Percentiles rank a stretch among this genome's conserved stretches.
These are phyloP conservation scores for Glaucidium brasilianum DNA, from an alignment of 2,113 vertebrate species.

Conservation along the genomic window DNA sequence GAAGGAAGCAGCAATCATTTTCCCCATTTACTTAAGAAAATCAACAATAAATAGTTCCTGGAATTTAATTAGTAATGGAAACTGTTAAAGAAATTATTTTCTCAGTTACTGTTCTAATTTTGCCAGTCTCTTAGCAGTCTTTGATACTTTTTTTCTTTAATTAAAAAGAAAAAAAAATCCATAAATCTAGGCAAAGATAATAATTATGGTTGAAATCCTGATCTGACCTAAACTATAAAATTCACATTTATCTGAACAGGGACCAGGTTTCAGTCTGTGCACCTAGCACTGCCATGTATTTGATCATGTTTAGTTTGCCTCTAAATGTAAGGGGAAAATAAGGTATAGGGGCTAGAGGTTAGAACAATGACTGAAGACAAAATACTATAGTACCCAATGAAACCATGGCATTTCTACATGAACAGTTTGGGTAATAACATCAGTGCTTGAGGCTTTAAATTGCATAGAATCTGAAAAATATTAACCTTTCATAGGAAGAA, in stretches of 20 bases:
- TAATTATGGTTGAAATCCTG: neutral
- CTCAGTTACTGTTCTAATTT: conserved; percentile 41
- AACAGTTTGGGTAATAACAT: conserved; percentile 19
- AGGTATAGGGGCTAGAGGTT: neutral
- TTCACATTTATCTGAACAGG: neutral
- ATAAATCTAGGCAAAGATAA: neutral
- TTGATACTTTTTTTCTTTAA: neutral
- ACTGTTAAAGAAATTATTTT: conserved; percentile 1
- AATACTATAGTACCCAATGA: neutral
- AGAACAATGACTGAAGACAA: neutral
- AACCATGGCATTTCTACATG: neutral
- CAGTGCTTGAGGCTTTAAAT: conserved; percentile 33
- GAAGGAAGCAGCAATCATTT: neutral
- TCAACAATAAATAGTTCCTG: conserved; percentile 13
- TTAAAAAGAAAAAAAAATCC: neutral
- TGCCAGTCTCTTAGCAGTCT: conserved; percentile 7
- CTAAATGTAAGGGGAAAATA: neutral
- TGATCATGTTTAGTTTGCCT: neutral
- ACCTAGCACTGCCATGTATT: neutral
- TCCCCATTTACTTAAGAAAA: neutral
- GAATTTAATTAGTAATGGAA: conserved; percentile 36
- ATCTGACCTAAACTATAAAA: neutral
- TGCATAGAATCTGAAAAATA: conserved; percentile 62
- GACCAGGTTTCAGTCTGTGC: neutral
- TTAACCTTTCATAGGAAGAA: conserved; percentile 54